Conservation (phyloP, 1,140 invertebrate species). For the roundworm (Caenorhabditis elegans) region DNA sequence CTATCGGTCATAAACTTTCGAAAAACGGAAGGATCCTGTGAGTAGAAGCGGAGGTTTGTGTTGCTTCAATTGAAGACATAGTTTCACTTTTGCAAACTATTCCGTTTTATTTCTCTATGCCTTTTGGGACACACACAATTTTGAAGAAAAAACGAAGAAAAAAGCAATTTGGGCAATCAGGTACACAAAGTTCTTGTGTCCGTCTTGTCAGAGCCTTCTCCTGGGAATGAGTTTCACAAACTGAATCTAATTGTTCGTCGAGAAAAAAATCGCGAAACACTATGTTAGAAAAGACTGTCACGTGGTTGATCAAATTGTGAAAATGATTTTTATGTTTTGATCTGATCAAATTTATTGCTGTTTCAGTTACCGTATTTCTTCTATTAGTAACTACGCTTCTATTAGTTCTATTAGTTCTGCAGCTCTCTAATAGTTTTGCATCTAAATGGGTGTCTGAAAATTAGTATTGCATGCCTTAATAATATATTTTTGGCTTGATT, state of each 20-base stretch:
- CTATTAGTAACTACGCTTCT: too few species aligned
- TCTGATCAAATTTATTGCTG: neutral
- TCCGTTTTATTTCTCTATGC: neutral
- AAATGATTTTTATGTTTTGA: slow-evolving; percentile 6
- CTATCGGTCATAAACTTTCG: slow-evolving; percentile 26
- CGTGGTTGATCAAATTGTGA: neutral
- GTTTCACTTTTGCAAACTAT: neutral
- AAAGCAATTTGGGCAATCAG: slow-evolving; percentile 28
- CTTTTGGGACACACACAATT: neutral
- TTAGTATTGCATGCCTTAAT: too few species aligned
- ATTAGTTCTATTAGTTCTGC: too few species aligned
- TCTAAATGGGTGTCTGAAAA: too few species aligned
- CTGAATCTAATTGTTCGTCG: slow-evolving; percentile 13
- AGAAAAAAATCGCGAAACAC: neutral
- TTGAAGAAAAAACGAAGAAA: slow-evolving; percentile 2
- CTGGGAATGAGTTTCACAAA: neutral
- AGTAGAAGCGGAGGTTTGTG: neutral
- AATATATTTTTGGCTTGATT: too few species aligned
- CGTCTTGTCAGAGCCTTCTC: neutral
- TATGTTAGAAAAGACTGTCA: neutral
- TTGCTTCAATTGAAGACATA: neutral
- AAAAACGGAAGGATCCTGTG: neutral
- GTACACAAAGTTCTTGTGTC: slow-evolving; percentile 27
- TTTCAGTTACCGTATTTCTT: too few species aligned
- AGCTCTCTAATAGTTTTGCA: too few species aligned